These are phyloP conservation scores for Plestiodon gilberti DNA, from an alignment of 2,113 vertebrate genomes.

Conservation along the genomic window DNA sequence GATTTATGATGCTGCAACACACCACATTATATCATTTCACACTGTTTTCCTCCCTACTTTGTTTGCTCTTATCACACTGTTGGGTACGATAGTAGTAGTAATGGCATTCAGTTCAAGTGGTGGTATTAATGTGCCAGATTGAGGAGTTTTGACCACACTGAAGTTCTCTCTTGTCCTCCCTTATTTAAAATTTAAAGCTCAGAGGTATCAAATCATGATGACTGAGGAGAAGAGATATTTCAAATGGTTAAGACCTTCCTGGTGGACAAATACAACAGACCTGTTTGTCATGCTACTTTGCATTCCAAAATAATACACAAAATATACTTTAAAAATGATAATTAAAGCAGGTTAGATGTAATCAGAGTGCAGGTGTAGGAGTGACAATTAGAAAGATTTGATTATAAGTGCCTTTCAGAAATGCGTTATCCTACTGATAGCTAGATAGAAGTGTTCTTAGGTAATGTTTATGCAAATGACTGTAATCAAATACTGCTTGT, in stretches of 20 bases:
- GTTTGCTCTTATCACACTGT: constrained; percentile 55
- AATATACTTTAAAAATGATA: constrained; percentile 53
- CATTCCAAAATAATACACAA: constrained; percentile 20
- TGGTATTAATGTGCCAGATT: constrained; percentile 41
- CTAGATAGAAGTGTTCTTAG: constrained; percentile 70
- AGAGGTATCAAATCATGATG: rapidly evolving
- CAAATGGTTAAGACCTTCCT: rapidly evolving
- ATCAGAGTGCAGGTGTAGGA: constrained; percentile 70
- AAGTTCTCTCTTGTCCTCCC: rapidly evolving
- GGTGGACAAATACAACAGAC: neutral
- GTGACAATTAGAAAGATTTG: constrained; percentile 65
- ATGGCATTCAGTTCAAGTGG: constrained; percentile 48
- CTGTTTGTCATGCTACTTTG: neutral
- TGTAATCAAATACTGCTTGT: constrained; percentile 68
- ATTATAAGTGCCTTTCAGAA: constrained; percentile 73
- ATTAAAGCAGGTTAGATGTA: constrained; percentile 65
- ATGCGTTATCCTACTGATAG: constrained; percentile 52
- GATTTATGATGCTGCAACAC: neutral
- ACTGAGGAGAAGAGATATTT: rapidly evolving
- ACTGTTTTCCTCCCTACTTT: neutral
- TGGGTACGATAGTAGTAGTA: constrained; percentile 3
- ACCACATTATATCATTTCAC: constrained; percentile 59
- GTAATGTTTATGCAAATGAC: constrained; percentile 67
- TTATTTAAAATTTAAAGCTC: neutral
- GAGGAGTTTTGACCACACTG: neutral